A percentile compares a stretch with the other conserved stretches of the same genome.
These are phyloP conservation scores for Nyctalus aviator DNA, from an alignment of 2,797 vertebrate species.

Conservation along the genomic window DNA sequence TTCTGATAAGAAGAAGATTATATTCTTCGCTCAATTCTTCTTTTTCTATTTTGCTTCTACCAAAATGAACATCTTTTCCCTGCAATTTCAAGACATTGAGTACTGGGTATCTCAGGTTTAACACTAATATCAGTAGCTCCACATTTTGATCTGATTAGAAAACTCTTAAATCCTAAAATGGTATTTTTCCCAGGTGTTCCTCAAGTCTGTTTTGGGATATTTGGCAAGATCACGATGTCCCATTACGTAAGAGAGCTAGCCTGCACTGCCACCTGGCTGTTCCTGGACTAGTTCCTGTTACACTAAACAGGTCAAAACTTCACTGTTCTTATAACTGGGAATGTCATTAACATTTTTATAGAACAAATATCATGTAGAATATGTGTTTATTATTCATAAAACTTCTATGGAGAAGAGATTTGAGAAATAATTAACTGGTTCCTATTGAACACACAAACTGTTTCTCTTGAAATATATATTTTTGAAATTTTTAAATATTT, in stretches of 20 bases:
- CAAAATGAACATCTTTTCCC: not conserved
- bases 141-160: slow-evolving; percentile 35
- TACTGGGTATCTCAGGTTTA: not conserved
- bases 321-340: slow-evolving; percentile 52
- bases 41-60: not conserved
- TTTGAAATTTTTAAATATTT: not conserved
- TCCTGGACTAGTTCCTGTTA: not conserved
- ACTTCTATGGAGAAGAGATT: slow-evolving; percentile 8
- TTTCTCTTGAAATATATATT: not conserved
- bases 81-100: not conserved
- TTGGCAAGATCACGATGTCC: not conserved
- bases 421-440: slow-evolving; percentile 11
- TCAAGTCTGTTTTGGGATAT: not conserved
- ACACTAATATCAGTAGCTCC: not conserved
- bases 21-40: not conserved
- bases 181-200: not conserved
- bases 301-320: not conserved
- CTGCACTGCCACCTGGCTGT: not conserved
- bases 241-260: slow-evolving; percentile 48
- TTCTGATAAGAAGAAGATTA: not conserved
- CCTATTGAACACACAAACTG: not conserved
- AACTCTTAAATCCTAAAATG: not conserved
- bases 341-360: slow-evolving; percentile 30
- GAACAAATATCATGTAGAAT: slow-evolving; percentile 12
- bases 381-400: slow-evolving; percentile 33